These are phyloP conservation scores for Oceanodroma tethys DNA, from an alignment of 2,113 vertebrate species.

Conservation along the genomic window DNA sequence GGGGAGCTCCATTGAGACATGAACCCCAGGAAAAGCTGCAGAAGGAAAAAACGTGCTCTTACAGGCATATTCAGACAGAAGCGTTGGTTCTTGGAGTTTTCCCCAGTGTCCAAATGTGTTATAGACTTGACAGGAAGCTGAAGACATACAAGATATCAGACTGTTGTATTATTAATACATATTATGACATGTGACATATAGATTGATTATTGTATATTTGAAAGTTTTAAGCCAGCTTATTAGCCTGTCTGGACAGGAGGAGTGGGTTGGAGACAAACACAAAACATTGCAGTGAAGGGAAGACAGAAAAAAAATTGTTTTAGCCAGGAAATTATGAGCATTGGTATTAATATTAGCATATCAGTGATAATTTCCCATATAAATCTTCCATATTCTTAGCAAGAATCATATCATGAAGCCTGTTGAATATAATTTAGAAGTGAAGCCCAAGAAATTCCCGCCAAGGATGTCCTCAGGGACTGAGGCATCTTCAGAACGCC, in stretches of 20 bases:
- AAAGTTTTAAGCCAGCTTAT: not conserved
- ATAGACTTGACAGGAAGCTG: not conserved
- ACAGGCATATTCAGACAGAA: not conserved
- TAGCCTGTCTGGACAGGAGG: not conserved
- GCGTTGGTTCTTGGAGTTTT: not conserved
- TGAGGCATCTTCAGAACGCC: not conserved
- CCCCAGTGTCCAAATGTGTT: not conserved
- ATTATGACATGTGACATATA: not conserved
- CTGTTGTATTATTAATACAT: no score
- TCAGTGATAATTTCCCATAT: not conserved
- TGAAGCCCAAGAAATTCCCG: not conserved
- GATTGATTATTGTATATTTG: not conserved
- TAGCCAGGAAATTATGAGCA: not conserved
- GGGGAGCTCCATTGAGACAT: not conserved
- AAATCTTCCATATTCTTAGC: not conserved
- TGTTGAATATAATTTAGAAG: not conserved
- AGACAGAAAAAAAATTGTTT: not conserved
- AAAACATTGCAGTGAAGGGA: not conserved
- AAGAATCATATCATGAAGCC: not conserved
- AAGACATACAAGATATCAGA: not conserved
- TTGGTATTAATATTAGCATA: not conserved
- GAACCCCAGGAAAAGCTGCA: not conserved
- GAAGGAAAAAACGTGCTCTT: not conserved
- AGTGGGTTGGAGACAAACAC: not conserved
- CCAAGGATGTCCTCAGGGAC: not conserved